Conservation (phyloP, 1,140 invertebrate genomes). For the Yoshiicerus persimilis region DNA sequence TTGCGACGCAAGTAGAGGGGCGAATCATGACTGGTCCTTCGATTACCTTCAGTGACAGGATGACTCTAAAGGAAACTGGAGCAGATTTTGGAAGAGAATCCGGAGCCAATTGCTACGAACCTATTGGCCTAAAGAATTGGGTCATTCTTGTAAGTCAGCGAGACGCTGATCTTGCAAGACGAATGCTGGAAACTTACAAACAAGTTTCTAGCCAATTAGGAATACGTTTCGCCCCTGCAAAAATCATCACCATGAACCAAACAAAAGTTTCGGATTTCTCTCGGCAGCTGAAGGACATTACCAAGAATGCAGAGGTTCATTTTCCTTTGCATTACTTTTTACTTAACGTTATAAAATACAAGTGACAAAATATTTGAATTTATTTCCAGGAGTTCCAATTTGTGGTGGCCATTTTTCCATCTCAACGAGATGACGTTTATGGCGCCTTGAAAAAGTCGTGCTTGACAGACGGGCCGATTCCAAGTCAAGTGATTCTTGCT, state of each 20-base stretch:
- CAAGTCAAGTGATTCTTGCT: conserved; percentile 68
- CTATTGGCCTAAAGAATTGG: conserved; percentile 63
- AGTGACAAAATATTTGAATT: too few relatives aligned
- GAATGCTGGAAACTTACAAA: background rate
- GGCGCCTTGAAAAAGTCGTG: conserved; percentile 84
- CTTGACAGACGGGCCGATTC: conserved; percentile 73
- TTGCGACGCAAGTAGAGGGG: conserved; percentile 64
- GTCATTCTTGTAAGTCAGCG: conserved; percentile 64
- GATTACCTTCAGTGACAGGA: conserved; percentile 61
- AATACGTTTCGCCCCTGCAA: background rate
- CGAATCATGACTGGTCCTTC: conserved; percentile 66
- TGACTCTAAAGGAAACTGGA: background rate
- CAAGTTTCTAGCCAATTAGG: background rate
- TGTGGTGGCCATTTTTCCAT: conserved; percentile 77
- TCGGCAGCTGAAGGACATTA: background rate
- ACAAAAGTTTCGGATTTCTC: background rate
- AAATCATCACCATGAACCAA: background rate
- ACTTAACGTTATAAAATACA: too few relatives aligned
- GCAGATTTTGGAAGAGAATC: background rate
- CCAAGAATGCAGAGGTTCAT: background rate
- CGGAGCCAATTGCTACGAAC: conserved; percentile 34
- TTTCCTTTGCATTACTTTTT: background rate
- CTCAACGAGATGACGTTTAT: conserved; percentile 81
- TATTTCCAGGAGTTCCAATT: conserved; percentile 60
- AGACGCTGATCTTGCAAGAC: conserved; percentile 60